Evolutionary conservation across 2,888 invertebrate genomes (phyloP), one percentile per base, ranked within the genome.

Genomic region (Thumatha senex): DNA sequence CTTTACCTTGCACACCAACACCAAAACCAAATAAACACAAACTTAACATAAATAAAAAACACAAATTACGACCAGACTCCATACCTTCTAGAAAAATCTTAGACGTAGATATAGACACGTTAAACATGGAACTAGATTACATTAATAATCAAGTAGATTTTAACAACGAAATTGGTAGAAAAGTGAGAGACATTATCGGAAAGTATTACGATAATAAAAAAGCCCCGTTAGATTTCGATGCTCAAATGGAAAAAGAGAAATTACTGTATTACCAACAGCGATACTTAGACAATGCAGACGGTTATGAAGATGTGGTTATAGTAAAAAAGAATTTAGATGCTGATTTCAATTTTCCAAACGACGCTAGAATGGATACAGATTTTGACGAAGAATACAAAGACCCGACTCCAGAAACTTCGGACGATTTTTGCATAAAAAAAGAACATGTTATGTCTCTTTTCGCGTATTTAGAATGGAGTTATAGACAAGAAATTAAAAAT

Each of bases 391-490:
- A 90, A 14, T 90, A 90, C 36, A 84, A 75, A 41, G 90, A 91
- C 47, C 82, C 89, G 0, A 90, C 89, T 0, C 81, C 82, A 1
- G 86, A 80, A 39, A 78, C 66, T 63, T 79, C 78, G 35, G 93
- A 84, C 76, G 84, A 83, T 40, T 84, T 81, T 44, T 96, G 95
- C 72, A 93, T 96, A 0, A 94, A 93, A 62, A 89, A 93, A 10
- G 93, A 95, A 65, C 96, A 97, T 59, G 94, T 97, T 0, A 94
- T 95, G 33, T 94, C 96, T 0, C 86, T 98, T 0, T 96, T 97
- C 77, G 94, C 96, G 0, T 97, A 96, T 73, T 93, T 96, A 39
- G 96, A 97, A 69, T 96, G 96, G 95, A 95, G 96, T 63, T 92
- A 93, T n/a, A 90, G 92, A 12, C 93, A 94, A 56, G 83, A 95